Evolutionary conservation across 2,888 invertebrate genomes (phyloP), one percentile per base, ranked within the genome.

Genomic region (Punctoribates punctum): DNA sequence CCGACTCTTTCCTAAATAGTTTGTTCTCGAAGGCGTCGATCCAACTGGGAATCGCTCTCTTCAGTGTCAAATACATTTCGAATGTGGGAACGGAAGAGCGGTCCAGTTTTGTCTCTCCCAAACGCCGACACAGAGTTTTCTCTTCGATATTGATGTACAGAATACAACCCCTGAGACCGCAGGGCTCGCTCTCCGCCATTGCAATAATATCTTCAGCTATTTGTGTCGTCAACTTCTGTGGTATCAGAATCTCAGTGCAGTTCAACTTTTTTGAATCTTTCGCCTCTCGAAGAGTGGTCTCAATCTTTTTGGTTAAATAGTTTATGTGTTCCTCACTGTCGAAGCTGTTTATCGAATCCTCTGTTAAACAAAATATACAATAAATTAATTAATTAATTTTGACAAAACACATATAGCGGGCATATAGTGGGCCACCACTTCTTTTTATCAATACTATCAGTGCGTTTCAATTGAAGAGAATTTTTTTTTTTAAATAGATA

Each of bases 111-210:
- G 94, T 88, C 82, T 90, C 90, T 76, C 92, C 92, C 81, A 94
- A 87, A 82, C 90, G 87, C 81, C 91, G 87, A 11, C 65, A 65
- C n/a, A 65, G 17, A 13, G 65, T 65, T 34, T 89, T 89, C 73
- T 90, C 90, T 83, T 92, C 91, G 81, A 92, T 91, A 84, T 91
- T 90, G 77, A 94, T 89, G 84, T 90, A 91, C 79, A 94, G 86
- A n/a, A 90, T 90, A 82, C 93, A 93, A 54, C 94, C 94, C 79
- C 87, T 83, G 73, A 94, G 88, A 73, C 94, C 95, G 85, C 93
- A 94, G 23, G 94, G 94, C 85, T 95, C 94, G 74, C 90, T 89
- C 83, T 93, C 93, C 0, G 94, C 92, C 86, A 92, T 89, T 75
- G 88, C 88, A 74, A 94, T 87, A 78, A 93, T 90, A 83, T 93